Base-by-base conservation (phyloP, 2,113 vertebrate species). In the Microtus ochrogaster region DNA sequence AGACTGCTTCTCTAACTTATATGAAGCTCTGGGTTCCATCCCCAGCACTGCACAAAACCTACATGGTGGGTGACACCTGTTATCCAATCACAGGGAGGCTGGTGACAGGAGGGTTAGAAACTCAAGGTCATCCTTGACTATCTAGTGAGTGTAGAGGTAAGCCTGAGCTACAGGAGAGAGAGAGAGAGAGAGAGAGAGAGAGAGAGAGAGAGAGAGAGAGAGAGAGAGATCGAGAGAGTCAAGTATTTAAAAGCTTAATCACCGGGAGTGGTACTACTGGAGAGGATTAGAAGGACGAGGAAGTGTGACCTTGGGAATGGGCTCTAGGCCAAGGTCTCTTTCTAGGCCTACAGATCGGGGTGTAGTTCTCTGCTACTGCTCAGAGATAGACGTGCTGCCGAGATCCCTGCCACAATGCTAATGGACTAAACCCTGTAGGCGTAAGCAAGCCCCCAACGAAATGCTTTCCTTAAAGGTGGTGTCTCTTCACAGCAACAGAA, bases 381-480 rank as follows among this genome's bases (percentile, higher is more conserved):
- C 19, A 13, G 52, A 13, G 9, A 4, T 52, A 39, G 0, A 14
- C 7, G 21, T 39, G 2, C 47, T 10, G 16, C 1, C 3, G 1
- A 6, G 78, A 2, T 55, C 5, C 52, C 52, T 21, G 11, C 47
- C 52, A 26, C 7, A 4, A 58, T 39, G 52, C 13, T 58, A 13
- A 24, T 7, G 52, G 36, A 39, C 33, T n/a, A 58, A 79, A 58
- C 21, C 52, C 52, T 58, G 21, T 58, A 58, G n/a, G 33, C 13
- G 19, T 81, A 81, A 81, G 33, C 36, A 3, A 58, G 10, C 2
- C 52, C 19, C 17, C 36, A n/a, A 58, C 1, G 3, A 52, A 55
- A 22, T 79, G 30, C 7, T 52, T 11, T 55, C 49, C 49, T 81
- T 58, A 49, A 49, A n/a, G 19, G 4, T 81, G 21, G 52, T 13